Base-by-base conservation (phyloP, 2,888 invertebrate genomes). In the Antheraea assamensis region DNA sequence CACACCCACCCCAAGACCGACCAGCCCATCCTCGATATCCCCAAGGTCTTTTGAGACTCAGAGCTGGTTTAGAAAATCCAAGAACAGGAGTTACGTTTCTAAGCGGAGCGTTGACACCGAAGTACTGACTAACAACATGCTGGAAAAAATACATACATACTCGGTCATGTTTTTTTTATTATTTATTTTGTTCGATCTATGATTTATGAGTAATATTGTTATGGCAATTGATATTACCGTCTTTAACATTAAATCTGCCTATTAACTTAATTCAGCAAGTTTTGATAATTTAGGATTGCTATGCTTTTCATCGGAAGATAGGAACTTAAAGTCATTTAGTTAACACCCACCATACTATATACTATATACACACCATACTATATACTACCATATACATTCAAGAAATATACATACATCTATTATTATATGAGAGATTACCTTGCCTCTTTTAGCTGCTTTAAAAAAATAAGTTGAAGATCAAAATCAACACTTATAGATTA, bases 91-190 rank as follows among this genome's bases (percentile, higher is more conserved):
- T 24, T 27, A 42, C 64, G 13, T 55, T 30, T 35, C 24, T 55
- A 21, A 73, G 17, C 7, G 73, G 70, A 31, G 70, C 15, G 17
- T 49, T 52, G 19, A 72, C 30, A 21, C 31, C 52, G 8, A 49
- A 3, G 19, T 70, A 70, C n/a, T 72, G 49, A 35, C 72, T 24
- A 35, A 71, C 66, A 21, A 47, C 74, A 31, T 66, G 52, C 72
- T 74, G 66, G 27, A 72, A 72, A 61, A 7, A 47, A 49, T n/a
- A 70, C 2, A 27, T 4, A 4, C 2, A 30, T 61, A 15, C 15
- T 17, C 5, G 3, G 15, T 13, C 27, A 17, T 15, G 8, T 10
- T 42, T 42, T 30, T 4, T 8, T 61, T 4, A 27, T 27, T 15
- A 30, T 17, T 61, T 2, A 61, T 30, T 30, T 13, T 27, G n/a